Evolutionary conservation across 2,797 vertebrate genomes (phyloP).

Genomic region (Perodicticus potto): DNA sequence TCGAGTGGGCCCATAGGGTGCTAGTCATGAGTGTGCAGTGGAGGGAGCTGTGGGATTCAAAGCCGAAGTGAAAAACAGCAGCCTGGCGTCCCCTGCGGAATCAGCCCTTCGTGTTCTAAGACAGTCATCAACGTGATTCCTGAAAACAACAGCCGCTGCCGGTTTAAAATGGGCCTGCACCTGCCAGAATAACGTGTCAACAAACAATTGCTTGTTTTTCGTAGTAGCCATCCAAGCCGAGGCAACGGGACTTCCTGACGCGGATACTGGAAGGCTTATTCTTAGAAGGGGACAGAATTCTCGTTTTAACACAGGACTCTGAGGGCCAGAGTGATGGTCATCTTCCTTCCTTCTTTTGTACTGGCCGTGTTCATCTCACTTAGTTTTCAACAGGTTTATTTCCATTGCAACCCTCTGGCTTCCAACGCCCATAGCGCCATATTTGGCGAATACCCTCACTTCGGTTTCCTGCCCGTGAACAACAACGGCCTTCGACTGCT

Average conservation of each 20-base stretch:
- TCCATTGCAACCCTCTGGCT: conserved; percentile 84
- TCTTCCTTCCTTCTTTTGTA: conserved; percentile 93
- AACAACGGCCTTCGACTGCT: conserved; percentile 36
- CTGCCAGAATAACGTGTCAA: conserved; percentile 90
- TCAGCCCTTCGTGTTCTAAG: conserved; percentile 83
- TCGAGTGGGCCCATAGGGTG: conserved; percentile 46
- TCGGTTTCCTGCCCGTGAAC: conserved; percentile 82
- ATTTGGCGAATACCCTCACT: conserved; percentile 82
- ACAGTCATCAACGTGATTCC: conserved; percentile 86
- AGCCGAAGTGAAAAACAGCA: conserved; percentile 76
- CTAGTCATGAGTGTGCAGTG: conserved; percentile 5
- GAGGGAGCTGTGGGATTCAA: conserved; percentile 61
- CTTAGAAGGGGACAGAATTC: conserved; percentile 90
- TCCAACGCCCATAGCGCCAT: conserved; percentile 76
- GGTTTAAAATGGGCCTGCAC: conserved; percentile 91
- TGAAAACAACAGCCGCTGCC: conserved; percentile 89
- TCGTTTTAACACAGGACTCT: conserved; percentile 82
- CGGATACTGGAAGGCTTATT: conserved; percentile 88
- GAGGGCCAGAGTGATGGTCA: conserved; percentile 81
- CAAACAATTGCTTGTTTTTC: conserved; percentile 89
- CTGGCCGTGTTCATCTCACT: conserved; percentile 85
- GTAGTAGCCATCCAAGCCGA: conserved; percentile 85
- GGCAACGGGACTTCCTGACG: conserved; percentile 90
- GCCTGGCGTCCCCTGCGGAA: conserved; percentile 78
- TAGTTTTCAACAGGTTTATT: conserved; percentile 90